These are phyloP conservation scores for Nemoura dubitans DNA, from an alignment of 2,888 invertebrate genomes.

Conservation along the genomic window DNA sequence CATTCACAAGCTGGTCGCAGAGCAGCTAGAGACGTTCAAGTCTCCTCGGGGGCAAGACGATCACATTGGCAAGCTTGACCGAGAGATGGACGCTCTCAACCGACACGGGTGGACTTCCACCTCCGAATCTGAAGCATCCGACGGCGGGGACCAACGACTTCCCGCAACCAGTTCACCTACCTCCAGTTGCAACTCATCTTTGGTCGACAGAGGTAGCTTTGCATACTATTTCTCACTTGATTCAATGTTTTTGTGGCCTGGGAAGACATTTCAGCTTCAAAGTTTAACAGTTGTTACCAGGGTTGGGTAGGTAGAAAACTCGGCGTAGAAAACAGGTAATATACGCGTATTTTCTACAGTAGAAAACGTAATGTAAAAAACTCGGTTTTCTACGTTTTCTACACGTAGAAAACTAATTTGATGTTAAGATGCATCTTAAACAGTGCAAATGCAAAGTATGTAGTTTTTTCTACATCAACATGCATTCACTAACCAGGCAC, in stretches of 20 bases:
- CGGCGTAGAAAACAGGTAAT: no score
- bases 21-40: background rate
- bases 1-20: background rate
- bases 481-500: no score
- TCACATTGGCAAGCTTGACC: background rate
- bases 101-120: background rate
- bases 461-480: no score
- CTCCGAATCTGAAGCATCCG: background rate
- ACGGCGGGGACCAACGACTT: background rate
- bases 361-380: no score
- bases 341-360: no score
- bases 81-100: background rate
- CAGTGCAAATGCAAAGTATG: no score
- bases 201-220: background rate
- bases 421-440: no score
- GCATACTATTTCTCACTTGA: no score
- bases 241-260: background rate
- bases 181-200: background rate
- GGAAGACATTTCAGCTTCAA: background rate
- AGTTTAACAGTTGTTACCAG: background rate
- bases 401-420: no score
- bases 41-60: background rate
- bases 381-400: no score
- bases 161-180: conserved; percentile 1
- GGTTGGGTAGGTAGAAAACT: no score